Evolutionary conservation across 2,797 vertebrate species (phyloP).

Genomic region (Crenichthys baileyi): DNA sequence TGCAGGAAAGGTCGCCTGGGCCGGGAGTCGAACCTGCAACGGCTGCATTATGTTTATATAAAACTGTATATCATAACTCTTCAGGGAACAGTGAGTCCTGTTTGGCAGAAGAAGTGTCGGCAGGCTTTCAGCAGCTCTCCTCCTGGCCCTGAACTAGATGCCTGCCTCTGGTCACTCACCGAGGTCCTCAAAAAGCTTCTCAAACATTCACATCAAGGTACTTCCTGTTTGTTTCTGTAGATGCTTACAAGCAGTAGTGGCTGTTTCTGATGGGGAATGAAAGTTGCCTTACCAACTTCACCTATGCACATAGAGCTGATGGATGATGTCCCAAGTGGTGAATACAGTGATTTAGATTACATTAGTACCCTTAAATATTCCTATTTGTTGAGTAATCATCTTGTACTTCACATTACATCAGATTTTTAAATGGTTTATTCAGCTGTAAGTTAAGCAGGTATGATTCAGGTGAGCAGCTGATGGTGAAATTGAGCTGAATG

Average conservation of each 20-base stretch:
- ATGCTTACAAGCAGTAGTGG: neutral
- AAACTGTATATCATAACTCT: neutral
- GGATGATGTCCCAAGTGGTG: too few species aligned
- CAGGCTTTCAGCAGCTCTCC: slow-evolving; percentile 69
- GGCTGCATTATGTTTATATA: too few species aligned
- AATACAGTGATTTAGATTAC: too few species aligned
- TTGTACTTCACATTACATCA: neutral
- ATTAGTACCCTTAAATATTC: too few species aligned
- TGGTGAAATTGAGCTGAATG: too few species aligned
- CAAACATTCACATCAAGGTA: slow-evolving; percentile 64
- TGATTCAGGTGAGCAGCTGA: neutral
- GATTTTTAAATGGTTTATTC: too few species aligned
- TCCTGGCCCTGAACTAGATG: slow-evolving; percentile 41
- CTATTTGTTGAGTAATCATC: neutral
- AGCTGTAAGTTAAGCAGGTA: too few species aligned
- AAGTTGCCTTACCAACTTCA: too few species aligned
- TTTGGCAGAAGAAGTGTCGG: slow-evolving; percentile 82
- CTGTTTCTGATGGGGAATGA: too few species aligned
- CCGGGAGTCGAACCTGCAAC: too few species aligned
- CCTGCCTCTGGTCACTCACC: slow-evolving; percentile 83
- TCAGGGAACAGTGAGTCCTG: slow-evolving; percentile 73
- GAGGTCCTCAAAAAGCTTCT: slow-evolving; percentile 78
- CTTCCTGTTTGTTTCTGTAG: slow-evolving; percentile 31
- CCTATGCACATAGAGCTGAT: too few species aligned
- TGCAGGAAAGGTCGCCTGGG: too few species aligned